phyloP scores from a whole-genome alignment of 2,113 vertebrate genomes.

The Pseudorasbora parva region DNA sequence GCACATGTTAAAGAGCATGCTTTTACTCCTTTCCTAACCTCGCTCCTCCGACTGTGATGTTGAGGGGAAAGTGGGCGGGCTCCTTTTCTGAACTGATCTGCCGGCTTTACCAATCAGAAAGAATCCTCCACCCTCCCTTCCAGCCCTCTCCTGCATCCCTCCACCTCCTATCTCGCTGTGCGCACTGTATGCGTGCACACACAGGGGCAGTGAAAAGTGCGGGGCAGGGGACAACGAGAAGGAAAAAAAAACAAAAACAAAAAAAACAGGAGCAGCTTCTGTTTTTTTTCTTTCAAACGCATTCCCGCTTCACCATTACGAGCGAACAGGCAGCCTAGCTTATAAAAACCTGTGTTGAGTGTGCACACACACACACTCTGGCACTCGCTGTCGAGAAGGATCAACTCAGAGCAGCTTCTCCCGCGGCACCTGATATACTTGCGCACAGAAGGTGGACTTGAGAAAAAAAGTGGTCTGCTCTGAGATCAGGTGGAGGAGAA shows the following conservation, averaged over 20 bases:
- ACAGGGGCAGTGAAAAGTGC: conserved; percentile 55
- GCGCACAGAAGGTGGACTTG: not conserved
- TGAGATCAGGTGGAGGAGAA: conserved; percentile 1
- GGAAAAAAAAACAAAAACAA: conserved; percentile 49
- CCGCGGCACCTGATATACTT: conserved; percentile 26
- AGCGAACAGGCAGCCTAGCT: conserved; percentile 56
- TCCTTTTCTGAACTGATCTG: conserved; percentile 45
- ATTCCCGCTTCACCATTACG: conserved; percentile 69
- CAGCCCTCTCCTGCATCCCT: conserved; percentile 57
- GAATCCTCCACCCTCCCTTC: conserved; percentile 52
- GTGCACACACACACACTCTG: conserved; percentile 19
- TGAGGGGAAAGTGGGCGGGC: conserved; percentile 58
- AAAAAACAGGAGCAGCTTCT: conserved; percentile 77
- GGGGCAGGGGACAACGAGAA: conserved; percentile 36
- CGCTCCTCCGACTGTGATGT: conserved; percentile 42
- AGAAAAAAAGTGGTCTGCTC: not conserved
- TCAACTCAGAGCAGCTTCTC: conserved; percentile 12
- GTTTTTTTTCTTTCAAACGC: conserved; percentile 76
- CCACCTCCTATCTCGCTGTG: conserved; percentile 56
- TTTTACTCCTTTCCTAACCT: conserved; percentile 55
- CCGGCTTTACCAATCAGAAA: conserved; percentile 70
- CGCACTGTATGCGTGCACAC: conserved; percentile 48
- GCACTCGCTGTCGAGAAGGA: conserved; percentile 16
- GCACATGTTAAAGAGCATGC: conserved; percentile 68
- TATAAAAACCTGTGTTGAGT: conserved; percentile 49